These are phyloP conservation scores for Poeciliopsis occidentalis DNA, from an alignment of 2,113 vertebrate genomes.

Conservation along the genomic window DNA sequence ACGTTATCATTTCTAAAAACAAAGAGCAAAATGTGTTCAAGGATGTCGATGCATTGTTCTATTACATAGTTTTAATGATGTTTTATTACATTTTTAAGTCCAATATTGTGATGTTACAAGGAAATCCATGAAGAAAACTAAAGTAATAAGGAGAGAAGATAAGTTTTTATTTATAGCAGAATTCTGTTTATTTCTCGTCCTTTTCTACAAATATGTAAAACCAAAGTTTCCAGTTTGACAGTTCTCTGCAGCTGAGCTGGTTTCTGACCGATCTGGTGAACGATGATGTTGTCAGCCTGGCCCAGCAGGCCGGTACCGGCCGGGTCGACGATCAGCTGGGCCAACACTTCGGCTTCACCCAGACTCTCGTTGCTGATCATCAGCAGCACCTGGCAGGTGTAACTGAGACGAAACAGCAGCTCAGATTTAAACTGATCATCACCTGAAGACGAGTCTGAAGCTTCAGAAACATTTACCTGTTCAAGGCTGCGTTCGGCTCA, in stretches of 20 bases:
- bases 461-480: not conserved
- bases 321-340: slow-evolving; percentile 70
- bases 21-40: no score
- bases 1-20: no score
- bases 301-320: slow-evolving; percentile 77
- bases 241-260: not conserved
- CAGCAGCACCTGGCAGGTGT: slow-evolving; percentile 83
- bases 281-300: slow-evolving; percentile 40
- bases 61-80: no score
- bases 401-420: slow-evolving; percentile 66
- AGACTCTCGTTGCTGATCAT: slow-evolving; percentile 81
- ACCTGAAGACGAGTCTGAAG: not conserved
- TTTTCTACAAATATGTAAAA: not conserved
- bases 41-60: no score
- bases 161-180: not conserved
- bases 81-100: no score
- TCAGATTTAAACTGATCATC: no score
- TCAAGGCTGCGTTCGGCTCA: not conserved
- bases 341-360: slow-evolving; percentile 74
- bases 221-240: not conserved
- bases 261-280: slow-evolving; percentile 81
- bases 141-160: not conserved
- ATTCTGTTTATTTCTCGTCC: not conserved
- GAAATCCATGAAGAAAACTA: no score
- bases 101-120: no score